These are phyloP conservation scores for Eudemis profundana DNA, from an alignment of 2,888 invertebrate genomes.

Conservation along the genomic window DNA sequence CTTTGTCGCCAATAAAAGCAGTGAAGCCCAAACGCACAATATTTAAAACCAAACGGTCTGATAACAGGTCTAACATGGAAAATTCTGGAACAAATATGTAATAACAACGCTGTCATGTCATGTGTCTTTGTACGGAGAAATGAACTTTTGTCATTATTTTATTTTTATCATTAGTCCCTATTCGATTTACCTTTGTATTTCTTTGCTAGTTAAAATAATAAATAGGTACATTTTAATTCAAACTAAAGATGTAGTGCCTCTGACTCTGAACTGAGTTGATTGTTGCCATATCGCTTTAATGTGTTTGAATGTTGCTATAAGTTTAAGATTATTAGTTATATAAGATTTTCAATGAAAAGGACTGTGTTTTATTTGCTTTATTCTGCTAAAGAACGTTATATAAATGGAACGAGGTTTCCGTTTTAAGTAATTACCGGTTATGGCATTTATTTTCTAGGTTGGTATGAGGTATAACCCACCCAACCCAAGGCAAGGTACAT, in stretches of 20 bases:
- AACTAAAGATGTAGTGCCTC: conserved; percentile 4
- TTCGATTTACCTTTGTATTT: neutral
- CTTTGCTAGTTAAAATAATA: too few relatives aligned
- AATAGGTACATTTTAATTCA: neutral
- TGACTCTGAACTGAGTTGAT: neutral
- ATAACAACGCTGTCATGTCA: neutral
- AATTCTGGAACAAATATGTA: conserved; percentile 13
- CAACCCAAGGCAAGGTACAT: too few relatives aligned
- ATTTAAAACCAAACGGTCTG: conserved; percentile 55
- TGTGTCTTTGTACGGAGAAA: neutral
- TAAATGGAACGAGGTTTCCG: too few relatives aligned
- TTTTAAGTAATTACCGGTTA: too few relatives aligned
- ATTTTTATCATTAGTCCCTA: neutral
- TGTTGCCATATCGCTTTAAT: too few relatives aligned
- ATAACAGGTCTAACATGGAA: conserved; percentile 50
- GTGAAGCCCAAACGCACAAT: conserved; percentile 53
- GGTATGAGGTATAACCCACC: too few relatives aligned
- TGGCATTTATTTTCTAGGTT: too few relatives aligned
- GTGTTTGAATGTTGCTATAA: too few relatives aligned
- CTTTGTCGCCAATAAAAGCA: conserved; percentile 53
- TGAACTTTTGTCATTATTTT: neutral
- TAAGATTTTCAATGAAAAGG: too few relatives aligned
- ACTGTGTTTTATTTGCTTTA: too few relatives aligned
- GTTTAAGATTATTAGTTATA: too few relatives aligned
- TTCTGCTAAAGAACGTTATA: too few relatives aligned